These are phyloP conservation scores for Sussaba pulchella DNA, from an alignment of 2,888 invertebrate species.

Conservation along the genomic window DNA sequence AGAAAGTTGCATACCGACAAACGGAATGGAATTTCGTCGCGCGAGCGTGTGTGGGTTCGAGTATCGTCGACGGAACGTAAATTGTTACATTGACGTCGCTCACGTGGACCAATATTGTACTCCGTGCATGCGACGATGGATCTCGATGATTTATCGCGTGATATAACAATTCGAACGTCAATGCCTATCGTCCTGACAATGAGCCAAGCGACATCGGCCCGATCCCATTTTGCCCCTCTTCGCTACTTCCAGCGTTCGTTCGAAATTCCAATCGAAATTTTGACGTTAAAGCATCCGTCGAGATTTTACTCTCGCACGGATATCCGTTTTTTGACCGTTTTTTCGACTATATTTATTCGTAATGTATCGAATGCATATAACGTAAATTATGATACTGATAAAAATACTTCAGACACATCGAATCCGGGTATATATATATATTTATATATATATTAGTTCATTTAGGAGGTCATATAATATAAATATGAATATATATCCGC, in stretches of 20 bases:
- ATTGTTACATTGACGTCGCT: constrained; percentile 76
- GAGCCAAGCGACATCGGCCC: constrained; percentile 36
- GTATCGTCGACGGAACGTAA: constrained; percentile 74
- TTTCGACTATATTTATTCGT: neutral
- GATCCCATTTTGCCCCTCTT: constrained; percentile 35
- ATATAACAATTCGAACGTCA: constrained; percentile 74
- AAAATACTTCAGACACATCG: neutral
- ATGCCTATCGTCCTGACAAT: constrained; percentile 60
- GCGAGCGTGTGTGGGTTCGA: neutral
- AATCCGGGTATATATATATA: no score
- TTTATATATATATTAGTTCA: no score
- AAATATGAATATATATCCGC: no score
- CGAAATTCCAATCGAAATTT: constrained; percentile 79
- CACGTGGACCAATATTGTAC: constrained; percentile 78
- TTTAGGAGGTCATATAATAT: no score
- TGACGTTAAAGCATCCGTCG: constrained; percentile 76
- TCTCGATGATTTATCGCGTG: constrained; percentile 81
- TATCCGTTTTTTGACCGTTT: neutral
- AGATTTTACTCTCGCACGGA: constrained; percentile 39
- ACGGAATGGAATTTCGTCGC: constrained; percentile 72
- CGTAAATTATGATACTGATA: no score
- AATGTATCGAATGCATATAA: no score
- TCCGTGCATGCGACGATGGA: constrained; percentile 70
- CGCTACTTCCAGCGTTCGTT: constrained; percentile 49
- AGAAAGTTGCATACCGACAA: constrained; percentile 51